A percentile compares a stretch with the other conserved stretches of the same genome.
Evolutionary conservation across 2,797 vertebrate species (phyloP).

Genomic region (Sebastes iracundus): DNA sequence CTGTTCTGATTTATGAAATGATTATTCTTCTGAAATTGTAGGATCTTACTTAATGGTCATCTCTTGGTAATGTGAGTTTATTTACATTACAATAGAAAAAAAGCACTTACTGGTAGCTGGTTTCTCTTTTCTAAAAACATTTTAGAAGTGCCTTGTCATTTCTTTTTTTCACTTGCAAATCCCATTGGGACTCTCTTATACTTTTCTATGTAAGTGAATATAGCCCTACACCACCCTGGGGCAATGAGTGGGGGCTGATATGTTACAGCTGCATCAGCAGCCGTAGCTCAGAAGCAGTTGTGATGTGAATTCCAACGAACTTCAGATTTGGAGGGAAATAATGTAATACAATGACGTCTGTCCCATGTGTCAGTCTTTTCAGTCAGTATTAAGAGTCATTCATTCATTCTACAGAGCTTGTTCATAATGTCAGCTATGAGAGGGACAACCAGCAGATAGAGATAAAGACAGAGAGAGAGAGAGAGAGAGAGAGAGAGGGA

Average conservation of each 20-base stretch:
- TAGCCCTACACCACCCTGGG: neutral
- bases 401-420: neutral
- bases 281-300: slow-evolving; percentile 41
- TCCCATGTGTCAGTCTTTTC: neutral
- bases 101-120: neutral
- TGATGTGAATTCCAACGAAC: slow-evolving; percentile 19
- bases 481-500: neutral
- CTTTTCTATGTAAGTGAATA: neutral
- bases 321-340: slow-evolving; percentile 49
- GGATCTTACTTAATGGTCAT: neutral
- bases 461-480: slow-evolving; percentile 11
- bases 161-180: neutral
- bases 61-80: neutral
- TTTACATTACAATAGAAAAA: neutral
- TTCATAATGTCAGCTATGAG: slow-evolving; percentile 9
- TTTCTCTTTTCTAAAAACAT: neutral
- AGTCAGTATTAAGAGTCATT: neutral
- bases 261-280: slow-evolving; percentile 42
- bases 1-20: neutral
- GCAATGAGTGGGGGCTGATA: neutral
- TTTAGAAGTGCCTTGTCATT: neutral
- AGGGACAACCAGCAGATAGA: neutral
- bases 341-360: slow-evolving; percentile 1
- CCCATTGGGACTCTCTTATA: neutral
- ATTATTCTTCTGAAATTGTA: neutral